Evolutionary conservation across 2,113 vertebrate genomes (phyloP), one percentile per base, ranked within the genome.

Genomic region (Cervus canadensis): DNA sequence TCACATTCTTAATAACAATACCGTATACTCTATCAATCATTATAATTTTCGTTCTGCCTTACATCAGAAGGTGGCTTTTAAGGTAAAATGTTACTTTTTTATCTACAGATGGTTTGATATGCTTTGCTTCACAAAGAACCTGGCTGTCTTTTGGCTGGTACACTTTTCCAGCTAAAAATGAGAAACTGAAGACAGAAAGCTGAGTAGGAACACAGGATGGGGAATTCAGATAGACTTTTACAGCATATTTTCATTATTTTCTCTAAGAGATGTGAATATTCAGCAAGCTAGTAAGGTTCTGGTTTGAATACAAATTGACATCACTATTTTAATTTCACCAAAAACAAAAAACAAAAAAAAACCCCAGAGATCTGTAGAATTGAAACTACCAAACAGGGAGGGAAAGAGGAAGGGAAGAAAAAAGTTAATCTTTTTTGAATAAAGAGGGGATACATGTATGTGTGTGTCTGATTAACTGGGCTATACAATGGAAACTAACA

Each of bases 31-130:
- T 48, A 43, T 28, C 67, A 30, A 14, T 85, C 13, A 64, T n/a
- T 67, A 52, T 40, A 45, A 45, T 67, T 57, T 86, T 92, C 30
- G 54, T 26, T 36, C 74, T 54, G 6, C n/a, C 82, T 94, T 76
- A 57, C 52, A 59, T 56, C 56, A 60, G n/a, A 92, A 67, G 60
- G 40, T 67, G 54, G 79, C 45, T 85, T 81, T 89, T 50, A 90
- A 81, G 23, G 60, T 85, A 92, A 92, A 89, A 91, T 30, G 43
- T 81, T 92, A 54, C 76, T 85, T 48, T 92, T 23, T 97, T 45
- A 60, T 84, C 94, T 96, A 88, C 33, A 97, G 86, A 89, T 60
- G 90, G 48, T 86, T 84, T 88, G 52, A 86, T 60, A 50, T 12
- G 33, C 30, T 83, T 14, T 60, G 79, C 83, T 78, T 28, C 78